Evolutionary conservation across 2,888 invertebrate species (phyloP), one percentile per base, ranked within the genome.

Genomic region (Flexamia atlantica): DNA sequence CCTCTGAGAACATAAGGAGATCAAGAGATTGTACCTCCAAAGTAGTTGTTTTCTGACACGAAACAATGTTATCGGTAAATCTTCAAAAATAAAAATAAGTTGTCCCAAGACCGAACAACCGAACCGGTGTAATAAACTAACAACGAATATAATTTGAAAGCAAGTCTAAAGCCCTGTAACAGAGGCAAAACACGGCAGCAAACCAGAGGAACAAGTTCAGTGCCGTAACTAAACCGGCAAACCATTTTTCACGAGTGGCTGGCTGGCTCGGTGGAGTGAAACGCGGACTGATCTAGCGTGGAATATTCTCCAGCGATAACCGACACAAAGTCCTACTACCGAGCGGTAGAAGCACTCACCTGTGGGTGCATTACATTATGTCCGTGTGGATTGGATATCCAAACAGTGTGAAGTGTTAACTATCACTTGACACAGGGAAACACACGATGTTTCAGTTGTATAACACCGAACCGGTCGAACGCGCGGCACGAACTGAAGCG

Each of bases 311-410:
- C 14, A 23, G 20, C 53, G 10, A n/a, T n/a, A 17, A 46, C 23
- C 20, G 53, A 53, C 20, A 53, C 53, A 53, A 20, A 23, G 23
- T 20, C 20, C 7, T 23, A 4, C 46, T 9, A 36, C 36, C 36
- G 36, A 36, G 36, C 9, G 36, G 36, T 36, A 36, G 12, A 10
- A 57, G 3, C 5, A 20, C 64, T 64, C 14, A 64, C 64, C 64
- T 64, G 25, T 28, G 28, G 20, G 28, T 28, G 23, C 7, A 64
- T 64, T 64, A 64, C 64, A 64, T 64, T 25, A 64, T 64, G 30
- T 64, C 64, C 64, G 64, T 14, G 28, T 64, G 64, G 64, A 7
- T 60, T 28, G 30, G 28, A 30, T 64, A 64, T 64, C 64, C 64
- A 17, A 28, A 30, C 28, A 57, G 57, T 57, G 57, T 4, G n/a